Evolutionary conservation across 2,113 vertebrate genomes (phyloP).

Genomic region (Leptodactylus fuscus): DNA sequence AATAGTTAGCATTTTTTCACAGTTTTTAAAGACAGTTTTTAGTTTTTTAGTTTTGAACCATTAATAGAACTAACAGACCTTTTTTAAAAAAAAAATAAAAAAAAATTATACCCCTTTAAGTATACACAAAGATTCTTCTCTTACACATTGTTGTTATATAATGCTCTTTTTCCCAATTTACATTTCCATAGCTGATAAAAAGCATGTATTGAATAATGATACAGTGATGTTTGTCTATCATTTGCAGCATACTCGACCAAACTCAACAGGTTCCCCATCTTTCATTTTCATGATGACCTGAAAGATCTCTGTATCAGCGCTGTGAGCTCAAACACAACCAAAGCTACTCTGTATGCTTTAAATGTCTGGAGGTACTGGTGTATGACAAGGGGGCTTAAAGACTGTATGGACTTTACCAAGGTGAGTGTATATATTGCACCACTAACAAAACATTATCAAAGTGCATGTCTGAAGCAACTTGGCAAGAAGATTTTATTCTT

Average conservation of each 20-base stretch:
- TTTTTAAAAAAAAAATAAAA: too few relatives aligned
- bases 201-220: background rate
- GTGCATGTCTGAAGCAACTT: too few relatives aligned
- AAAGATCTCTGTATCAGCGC: conserved; percentile 67
- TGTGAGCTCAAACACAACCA: conserved; percentile 69
- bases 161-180: background rate
- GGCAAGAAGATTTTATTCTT: too few relatives aligned
- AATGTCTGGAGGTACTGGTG: conserved; percentile 68
- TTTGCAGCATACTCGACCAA: conserved; percentile 71
- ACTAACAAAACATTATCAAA: background rate
- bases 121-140: too few relatives aligned
- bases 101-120: too few relatives aligned
- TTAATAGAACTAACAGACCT: too few relatives aligned
- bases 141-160: too few relatives aligned
- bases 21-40: too few relatives aligned
- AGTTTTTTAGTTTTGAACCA: too few relatives aligned
- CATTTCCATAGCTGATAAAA: background rate
- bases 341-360: conserved; percentile 63
- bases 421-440: conserved; percentile 53
- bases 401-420: conserved; percentile 68
- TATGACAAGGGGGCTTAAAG: conserved; percentile 68
- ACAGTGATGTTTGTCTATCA: background rate
- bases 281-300: conserved; percentile 70
- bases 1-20: too few relatives aligned
- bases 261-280: conserved; percentile 71